Evolutionary conservation across 2,888 invertebrate genomes (phyloP).

Genomic region (Augochlorella aurata): DNA sequence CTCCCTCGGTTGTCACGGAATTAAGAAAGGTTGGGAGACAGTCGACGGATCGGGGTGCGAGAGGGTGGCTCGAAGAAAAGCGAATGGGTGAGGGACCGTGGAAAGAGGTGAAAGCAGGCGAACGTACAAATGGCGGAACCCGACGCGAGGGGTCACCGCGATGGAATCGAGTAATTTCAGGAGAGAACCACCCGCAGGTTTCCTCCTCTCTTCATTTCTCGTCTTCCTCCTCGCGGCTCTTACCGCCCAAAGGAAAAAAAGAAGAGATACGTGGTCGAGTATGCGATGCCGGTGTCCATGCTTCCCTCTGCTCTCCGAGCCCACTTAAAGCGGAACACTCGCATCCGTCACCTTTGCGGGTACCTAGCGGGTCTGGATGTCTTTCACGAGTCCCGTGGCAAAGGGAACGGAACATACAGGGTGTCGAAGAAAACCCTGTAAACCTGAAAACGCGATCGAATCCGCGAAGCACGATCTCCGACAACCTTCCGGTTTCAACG

Average conservation of each 20-base stretch:
- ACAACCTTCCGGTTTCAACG: no score
- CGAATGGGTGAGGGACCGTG: constrained; percentile 12
- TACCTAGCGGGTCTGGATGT: neutral
- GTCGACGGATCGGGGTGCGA: neutral
- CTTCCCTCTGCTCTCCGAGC: constrained; percentile 44
- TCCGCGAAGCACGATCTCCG: neutral
- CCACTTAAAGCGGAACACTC: constrained; percentile 66
- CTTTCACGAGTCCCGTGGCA: constrained; percentile 10
- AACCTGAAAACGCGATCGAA: neutral
- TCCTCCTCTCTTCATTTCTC: constrained; percentile 44
- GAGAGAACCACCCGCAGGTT: constrained; percentile 59
- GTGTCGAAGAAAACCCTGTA: neutral
- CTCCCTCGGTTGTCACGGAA: constrained; percentile 32
- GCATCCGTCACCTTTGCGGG: constrained; percentile 20
- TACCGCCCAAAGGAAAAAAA: constrained; percentile 24
- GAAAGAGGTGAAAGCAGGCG: constrained; percentile 31
- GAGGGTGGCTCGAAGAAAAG: constrained; percentile 25
- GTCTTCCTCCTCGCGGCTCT: constrained; percentile 25
- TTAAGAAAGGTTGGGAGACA: constrained; percentile 42
- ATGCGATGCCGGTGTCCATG: constrained; percentile 49
- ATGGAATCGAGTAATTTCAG: constrained; percentile 67
- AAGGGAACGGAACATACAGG: constrained; percentile 10
- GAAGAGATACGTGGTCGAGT: constrained; percentile 57
- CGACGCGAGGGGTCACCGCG: constrained; percentile 49
- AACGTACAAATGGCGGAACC: constrained; percentile 42